Conservation (phyloP, 2,113 vertebrate species). For the Paramormyrops kingsleyae region DNA sequence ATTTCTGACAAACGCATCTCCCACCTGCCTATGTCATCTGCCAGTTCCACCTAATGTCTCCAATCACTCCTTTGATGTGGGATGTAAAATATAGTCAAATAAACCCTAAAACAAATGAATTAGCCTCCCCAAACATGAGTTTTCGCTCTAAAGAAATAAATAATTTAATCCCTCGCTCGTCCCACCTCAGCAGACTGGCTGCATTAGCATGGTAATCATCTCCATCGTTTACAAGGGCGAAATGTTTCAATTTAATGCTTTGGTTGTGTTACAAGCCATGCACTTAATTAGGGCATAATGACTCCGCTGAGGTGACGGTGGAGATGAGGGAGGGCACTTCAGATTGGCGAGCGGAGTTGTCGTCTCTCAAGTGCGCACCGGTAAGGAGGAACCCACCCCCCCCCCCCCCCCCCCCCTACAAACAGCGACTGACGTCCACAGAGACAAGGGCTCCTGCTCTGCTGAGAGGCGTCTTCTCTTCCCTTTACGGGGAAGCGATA, state of each 20-base stretch:
- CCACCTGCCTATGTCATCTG: background rate
- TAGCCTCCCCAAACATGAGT: background rate
- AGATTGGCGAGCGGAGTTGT: constrained; percentile 44
- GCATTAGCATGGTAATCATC: constrained; percentile 77
- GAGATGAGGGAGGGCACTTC: constrained; percentile 69
- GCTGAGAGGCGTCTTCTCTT: background rate
- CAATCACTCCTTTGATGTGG: background rate
- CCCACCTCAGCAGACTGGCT: constrained; percentile 27
- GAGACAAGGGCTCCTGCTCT: background rate
- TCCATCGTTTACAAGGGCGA: constrained; percentile 85
- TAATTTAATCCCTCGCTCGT: constrained; percentile 7
- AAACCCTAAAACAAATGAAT: background rate
- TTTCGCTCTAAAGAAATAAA: constrained; percentile 10
- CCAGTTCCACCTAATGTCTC: background rate
- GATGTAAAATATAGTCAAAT: background rate
- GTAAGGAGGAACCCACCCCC: constrained; percentile 30
- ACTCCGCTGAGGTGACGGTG: constrained; percentile 74
- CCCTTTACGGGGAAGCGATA: background rate
- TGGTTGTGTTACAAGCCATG: constrained; percentile 85
- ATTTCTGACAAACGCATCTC: background rate
- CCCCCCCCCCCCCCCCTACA: background rate
- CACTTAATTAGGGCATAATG: constrained; percentile 88
- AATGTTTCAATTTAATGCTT: constrained; percentile 89
- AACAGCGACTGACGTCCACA: background rate
- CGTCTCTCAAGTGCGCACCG: constrained; percentile 10